Conservation (phyloP, 1,140 invertebrate genomes). For the Musca domestica region DNA sequence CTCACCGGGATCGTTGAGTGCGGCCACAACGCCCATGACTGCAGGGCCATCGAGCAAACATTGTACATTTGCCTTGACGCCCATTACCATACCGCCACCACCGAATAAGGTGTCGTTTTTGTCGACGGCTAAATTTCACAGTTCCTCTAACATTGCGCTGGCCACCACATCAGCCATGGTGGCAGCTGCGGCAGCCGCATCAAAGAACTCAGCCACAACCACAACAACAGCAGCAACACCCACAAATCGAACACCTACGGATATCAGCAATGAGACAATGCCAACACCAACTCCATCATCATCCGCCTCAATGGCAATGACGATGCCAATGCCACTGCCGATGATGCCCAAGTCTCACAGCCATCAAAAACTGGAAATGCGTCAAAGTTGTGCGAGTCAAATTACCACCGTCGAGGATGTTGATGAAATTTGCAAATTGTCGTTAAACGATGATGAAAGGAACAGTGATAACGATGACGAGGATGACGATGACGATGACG, state of each 20-base stretch:
- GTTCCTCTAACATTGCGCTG: background rate
- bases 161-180: background rate
- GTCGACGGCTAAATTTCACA: conserved; percentile 22
- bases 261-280: background rate
- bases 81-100: conserved; percentile 28
- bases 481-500: background rate
- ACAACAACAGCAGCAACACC: conserved; percentile 37
- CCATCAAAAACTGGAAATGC: conserved; percentile 40
- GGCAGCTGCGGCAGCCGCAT: background rate
- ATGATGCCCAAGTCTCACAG: background rate
- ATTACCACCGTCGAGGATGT: conserved; percentile 49
- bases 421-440: conserved; percentile 18
- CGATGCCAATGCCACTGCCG: background rate
- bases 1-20: conserved; percentile 34
- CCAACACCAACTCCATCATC: background rate
- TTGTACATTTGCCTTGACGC: conserved; percentile 35
- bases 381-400: conserved; percentile 46
- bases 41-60: conserved; percentile 34
- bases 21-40: conserved; percentile 37
- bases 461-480: conserved; percentile 9
- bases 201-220: background rate
- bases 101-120: conserved; percentile 23
- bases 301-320: background rate
- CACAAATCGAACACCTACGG: conserved; percentile 32
- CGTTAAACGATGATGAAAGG: conserved; percentile 32